Base-by-base conservation (phyloP, 2,113 vertebrate genomes). In the Corythaeola cristata region DNA sequence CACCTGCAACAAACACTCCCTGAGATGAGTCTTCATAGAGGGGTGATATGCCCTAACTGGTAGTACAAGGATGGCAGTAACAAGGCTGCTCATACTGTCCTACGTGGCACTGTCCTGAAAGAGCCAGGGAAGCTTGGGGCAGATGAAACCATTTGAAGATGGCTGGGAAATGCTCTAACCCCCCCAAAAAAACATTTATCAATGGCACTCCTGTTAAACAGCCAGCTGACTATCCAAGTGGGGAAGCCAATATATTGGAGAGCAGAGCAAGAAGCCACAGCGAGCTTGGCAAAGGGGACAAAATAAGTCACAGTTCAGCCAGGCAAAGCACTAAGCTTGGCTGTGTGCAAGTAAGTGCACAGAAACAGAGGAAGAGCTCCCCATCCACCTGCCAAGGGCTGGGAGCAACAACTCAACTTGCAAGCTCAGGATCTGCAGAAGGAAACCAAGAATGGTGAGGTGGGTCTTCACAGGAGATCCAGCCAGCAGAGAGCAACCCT, bases 181-280 rank as follows among this genome's bases (percentile, higher is more conserved):
- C 1, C 7, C 17, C 11, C 4, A 7, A 2, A 7, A 2, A n/a
- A 63, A 55, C 9, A 41, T 1, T 52, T 45, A 30, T 26, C 26
- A 30, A 47, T 12, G 15, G 7, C 26, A 23, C 9, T n/a, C 35
- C 49, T 35, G 44, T 39, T 53, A 35, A 79, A 64, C 39, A 22
- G 21, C 16, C 39, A 68, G 39, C 39, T 28, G n/a, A 81, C 9
- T 10, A n/a, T 30, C 21, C 53, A 41, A 4, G 7, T 6, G 3
- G 19, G 45, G 59, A 85, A 92, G 58, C 22, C 62, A 39, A 23
- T 20, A 20, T 44, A 22, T 11, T 27, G 47, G 17, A 20, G 6
- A 86, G 39, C 35, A 91, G 39, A 82, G 49, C 32, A 63, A 77
- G 47, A 90, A 86, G 64, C 9, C 55, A 80, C 67, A 90, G 32